These are phyloP conservation scores for Panurus biarmicus DNA, from an alignment of 2,113 vertebrate genomes.

Conservation along the genomic window DNA sequence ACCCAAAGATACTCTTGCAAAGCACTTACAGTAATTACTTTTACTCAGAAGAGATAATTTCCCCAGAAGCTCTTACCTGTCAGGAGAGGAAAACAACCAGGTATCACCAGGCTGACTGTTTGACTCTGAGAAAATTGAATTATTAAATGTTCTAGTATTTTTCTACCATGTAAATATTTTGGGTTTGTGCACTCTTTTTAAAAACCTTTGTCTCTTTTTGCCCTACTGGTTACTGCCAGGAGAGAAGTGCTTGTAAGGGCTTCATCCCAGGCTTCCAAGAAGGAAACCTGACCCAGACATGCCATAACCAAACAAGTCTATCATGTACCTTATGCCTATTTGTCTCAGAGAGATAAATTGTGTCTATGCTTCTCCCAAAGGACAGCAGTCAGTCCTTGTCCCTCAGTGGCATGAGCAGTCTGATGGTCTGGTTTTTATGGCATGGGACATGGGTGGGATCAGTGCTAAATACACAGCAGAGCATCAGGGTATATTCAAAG, in stretches of 20 bases:
- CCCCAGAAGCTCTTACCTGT: not conserved
- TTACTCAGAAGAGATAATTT: constrained; percentile 3
- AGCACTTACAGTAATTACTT: constrained; percentile 55
- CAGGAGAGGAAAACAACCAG: not conserved
- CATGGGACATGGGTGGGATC: not conserved
- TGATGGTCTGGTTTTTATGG: not conserved
- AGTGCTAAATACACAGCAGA: not conserved
- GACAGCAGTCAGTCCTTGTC: not conserved
- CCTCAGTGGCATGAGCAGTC: not conserved
- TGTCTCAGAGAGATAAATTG: not conserved
- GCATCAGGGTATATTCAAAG: not conserved
- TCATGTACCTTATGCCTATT: not conserved
- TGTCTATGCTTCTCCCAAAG: not conserved
- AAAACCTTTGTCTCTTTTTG: not conserved
- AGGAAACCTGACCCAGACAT: not conserved
- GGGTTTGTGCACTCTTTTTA: not conserved
- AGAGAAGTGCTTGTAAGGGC: not conserved
- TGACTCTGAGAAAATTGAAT: not conserved
- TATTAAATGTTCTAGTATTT: not conserved
- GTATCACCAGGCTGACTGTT: not conserved
- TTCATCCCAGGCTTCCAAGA: not conserved
- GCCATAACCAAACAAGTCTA: not conserved
- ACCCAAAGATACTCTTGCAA: not conserved
- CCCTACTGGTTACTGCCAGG: not conserved
- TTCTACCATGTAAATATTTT: not conserved